A percentile compares a stretch with the other conserved stretches of the same genome.
Conservation (phyloP, 2,888 invertebrate genomes). For the Auanema freiburgensis region DNA sequence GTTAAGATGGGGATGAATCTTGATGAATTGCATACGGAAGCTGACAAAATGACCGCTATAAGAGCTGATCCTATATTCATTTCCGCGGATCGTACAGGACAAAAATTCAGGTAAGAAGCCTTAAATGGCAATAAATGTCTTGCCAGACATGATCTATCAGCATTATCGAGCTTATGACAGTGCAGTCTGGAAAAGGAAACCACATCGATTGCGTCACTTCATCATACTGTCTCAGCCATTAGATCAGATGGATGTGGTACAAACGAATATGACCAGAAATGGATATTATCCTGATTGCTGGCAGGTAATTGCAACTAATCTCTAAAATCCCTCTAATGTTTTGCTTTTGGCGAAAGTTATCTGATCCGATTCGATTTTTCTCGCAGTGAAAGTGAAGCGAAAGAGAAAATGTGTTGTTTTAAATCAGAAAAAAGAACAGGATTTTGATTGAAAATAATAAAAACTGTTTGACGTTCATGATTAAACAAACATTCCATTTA, state of each 20-base stretch:
- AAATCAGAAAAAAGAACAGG: slow-evolving; percentile 1
- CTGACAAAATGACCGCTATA: slow-evolving; percentile 12
- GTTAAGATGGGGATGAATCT: slow-evolving; percentile 20
- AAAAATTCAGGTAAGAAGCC: slow-evolving; percentile 15
- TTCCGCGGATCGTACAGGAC: slow-evolving; percentile 8
- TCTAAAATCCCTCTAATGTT: not conserved
- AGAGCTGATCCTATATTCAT: slow-evolving; percentile 18
- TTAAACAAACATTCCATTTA: not conserved
- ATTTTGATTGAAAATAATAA: slow-evolving; percentile 8
- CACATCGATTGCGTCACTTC: slow-evolving; percentile 38
- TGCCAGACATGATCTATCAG: not conserved
- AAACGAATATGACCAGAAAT: slow-evolving; percentile 24
- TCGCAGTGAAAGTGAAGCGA: not conserved
- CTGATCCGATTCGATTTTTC: not conserved
- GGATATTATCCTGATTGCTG: slow-evolving; percentile 46
- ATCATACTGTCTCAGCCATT: slow-evolving; percentile 36
- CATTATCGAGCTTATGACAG: slow-evolving; percentile 19
- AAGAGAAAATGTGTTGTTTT: not conserved
- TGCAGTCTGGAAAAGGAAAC: slow-evolving; percentile 39
- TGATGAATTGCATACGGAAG: slow-evolving; percentile 18
- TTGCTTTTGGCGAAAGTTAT: not conserved
- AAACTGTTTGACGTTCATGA: not conserved
- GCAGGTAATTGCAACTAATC: slow-evolving; percentile 27
- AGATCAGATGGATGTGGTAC: slow-evolving; percentile 31
- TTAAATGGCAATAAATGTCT: slow-evolving; percentile 1